Conservation (phyloP, 2,797 vertebrate genomes). For the Austrolebias charrua region DNA sequence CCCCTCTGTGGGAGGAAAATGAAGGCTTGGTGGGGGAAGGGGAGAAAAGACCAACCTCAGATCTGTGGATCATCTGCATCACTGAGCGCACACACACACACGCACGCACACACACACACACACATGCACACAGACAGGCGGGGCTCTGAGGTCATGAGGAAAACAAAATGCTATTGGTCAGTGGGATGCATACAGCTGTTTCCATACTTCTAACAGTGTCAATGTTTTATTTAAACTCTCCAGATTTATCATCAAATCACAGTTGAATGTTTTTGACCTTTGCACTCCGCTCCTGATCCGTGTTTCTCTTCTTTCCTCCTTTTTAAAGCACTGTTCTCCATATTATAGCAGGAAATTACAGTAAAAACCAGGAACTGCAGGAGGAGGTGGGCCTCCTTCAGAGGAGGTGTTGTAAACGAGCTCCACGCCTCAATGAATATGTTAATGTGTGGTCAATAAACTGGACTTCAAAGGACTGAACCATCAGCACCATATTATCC, state of each 20-base stretch:
- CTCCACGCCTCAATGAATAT: constrained; percentile 8
- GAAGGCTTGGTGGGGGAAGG: constrained; percentile 48
- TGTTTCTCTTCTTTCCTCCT: neutral
- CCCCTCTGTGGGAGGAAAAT: constrained; percentile 46
- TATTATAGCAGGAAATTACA: constrained; percentile 9
- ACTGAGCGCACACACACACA: constrained; percentile 37
- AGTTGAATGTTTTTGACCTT: neutral
- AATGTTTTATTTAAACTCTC: neutral
- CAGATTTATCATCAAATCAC: neutral
- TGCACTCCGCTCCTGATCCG: too few species aligned
- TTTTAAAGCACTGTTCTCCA: neutral
- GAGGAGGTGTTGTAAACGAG: constrained; percentile 7
- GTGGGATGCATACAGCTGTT: neutral
- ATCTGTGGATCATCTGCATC: constrained; percentile 63
- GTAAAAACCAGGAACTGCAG: neutral
- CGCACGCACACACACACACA: too few species aligned
- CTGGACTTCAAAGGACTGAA: constrained; percentile 6
- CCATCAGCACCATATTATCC: constrained; percentile 2
- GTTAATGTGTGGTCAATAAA: constrained; percentile 15
- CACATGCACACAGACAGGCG: constrained; percentile 19
- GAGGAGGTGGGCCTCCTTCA: neutral
- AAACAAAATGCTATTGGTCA: constrained; percentile 41
- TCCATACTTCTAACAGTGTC: neutral
- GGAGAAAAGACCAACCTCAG: constrained; percentile 46
- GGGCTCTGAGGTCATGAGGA: constrained; percentile 59